Percentiles rank a stretch among this genome's conserved stretches.
phyloP scores from a whole-genome alignment of 2,797 vertebrate species.

The Danionella dracula region DNA sequence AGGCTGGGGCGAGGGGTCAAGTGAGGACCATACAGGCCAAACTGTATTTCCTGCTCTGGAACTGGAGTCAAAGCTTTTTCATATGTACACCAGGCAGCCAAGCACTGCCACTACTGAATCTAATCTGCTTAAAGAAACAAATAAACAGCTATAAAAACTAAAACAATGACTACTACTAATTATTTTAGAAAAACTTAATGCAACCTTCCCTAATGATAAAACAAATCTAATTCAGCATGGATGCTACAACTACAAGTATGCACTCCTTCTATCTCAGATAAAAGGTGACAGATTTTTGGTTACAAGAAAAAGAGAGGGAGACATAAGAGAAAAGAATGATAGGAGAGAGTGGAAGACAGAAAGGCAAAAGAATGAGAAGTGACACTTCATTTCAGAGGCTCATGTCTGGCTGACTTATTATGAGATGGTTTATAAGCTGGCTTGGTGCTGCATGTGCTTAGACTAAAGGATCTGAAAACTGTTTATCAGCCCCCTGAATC shows the following conservation, averaged over 20 bases:
- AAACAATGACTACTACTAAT: too few relatives aligned
- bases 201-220: too few relatives aligned
- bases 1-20: constrained; percentile 32
- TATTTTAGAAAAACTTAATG: too few relatives aligned
- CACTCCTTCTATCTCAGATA: constrained; percentile 41
- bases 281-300: constrained; percentile 13
- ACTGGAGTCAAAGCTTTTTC: constrained; percentile 30
- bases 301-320: constrained; percentile 31
- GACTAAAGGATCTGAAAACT: constrained; percentile 55
- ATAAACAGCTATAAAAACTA: background rate
- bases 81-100: background rate
- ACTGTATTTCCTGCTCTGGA: constrained; percentile 44
- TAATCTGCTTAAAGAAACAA: background rate
- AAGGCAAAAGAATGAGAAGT: constrained; percentile 76
- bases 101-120: background rate
- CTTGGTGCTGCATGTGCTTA: constrained; percentile 67
- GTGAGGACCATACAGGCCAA: constrained; percentile 39
- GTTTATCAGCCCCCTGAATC: background rate
- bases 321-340: background rate
- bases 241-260: background rate
- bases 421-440: constrained; percentile 76
- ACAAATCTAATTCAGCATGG: too few relatives aligned
- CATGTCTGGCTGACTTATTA: constrained; percentile 75
- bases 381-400: constrained; percentile 77
- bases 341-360: constrained; percentile 61